Evolutionary conservation across 2,113 vertebrate species (phyloP), one percentile per base, ranked within the genome.

Genomic region (Capricornis sumatraensis): DNA sequence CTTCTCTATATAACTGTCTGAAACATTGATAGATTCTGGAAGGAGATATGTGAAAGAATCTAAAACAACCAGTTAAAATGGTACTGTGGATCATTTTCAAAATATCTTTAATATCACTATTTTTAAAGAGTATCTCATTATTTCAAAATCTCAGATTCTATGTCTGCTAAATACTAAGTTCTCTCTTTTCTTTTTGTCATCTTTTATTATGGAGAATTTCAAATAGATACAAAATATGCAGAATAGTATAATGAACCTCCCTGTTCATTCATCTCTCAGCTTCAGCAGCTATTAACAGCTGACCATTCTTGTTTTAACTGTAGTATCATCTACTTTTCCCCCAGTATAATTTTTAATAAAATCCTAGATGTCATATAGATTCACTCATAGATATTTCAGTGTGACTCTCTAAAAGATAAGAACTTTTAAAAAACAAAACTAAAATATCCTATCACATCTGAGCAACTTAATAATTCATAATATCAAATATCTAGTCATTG

Each of bases 331-430:
- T 27, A 43, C 16, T 76, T 6, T 30, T 95, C 43, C 36, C 55
- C 16, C 25, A 91, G 10, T 36, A 27, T 74, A 45, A 55, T 92
- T 90, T 95, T 81, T 89, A 93, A 52, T 78, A 55, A 62, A 91
- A 90, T 88, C 27, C 6, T 91, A 94, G 53, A 84, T 84, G 28
- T 53, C 53, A 47, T 33, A 47, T 52, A 96, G 83, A 58, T 95
- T 95, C 14, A 89, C 79, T 84, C 28, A 58, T 81, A 92, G 33
- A 30, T 84, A 92, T n/a, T 89, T 92, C 28, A 62, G 0, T 95
- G n/a, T 85, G 40, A 50, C 58, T 97, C 52, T 96, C 23, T 92
- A 87, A 95, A 96, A 92, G 27, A 89, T 67, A 89, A 78, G 53
- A 5, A 10, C 33, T 91, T 92, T 74, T 27, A 16, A 19, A 84